phyloP scores from a whole-genome alignment of 2,888 invertebrate species.

The Ormyrus thymus region DNA sequence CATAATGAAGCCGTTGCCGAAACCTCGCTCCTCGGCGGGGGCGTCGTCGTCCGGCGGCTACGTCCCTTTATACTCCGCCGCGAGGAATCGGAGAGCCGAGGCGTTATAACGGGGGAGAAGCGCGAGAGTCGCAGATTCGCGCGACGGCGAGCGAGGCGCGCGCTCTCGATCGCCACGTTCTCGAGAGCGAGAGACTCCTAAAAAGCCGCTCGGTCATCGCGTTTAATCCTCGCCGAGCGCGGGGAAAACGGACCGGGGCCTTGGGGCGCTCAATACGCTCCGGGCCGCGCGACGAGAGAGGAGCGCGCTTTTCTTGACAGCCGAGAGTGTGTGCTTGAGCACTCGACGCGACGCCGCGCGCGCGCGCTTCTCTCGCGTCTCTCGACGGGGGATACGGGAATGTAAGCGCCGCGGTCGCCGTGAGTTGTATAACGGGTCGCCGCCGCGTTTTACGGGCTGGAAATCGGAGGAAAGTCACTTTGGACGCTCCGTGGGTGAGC shows the following conservation, averaged over 20 bases:
- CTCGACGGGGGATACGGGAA: not conserved
- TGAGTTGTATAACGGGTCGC: constrained; percentile 13
- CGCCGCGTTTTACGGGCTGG: not conserved
- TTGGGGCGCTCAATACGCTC: too few relatives aligned
- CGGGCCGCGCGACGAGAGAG: not conserved
- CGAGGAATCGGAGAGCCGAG: not conserved
- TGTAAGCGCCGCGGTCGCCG: not conserved
- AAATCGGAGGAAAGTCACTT: too few relatives aligned
- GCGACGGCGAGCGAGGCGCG: not conserved
- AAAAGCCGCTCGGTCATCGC: constrained; percentile 67
- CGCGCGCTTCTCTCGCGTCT: constrained; percentile 16
- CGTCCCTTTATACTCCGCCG: too few relatives aligned
- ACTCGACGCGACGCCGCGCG: not conserved
- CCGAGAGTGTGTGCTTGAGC: not conserved
- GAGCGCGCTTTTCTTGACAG: too few relatives aligned
- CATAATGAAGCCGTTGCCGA: constrained; percentile 22
- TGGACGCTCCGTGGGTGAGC: too few relatives aligned
- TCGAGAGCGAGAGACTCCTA: not conserved
- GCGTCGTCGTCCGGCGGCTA: not conserved
- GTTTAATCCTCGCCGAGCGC: constrained; percentile 64
- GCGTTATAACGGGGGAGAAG: not conserved
- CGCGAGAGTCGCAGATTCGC: not conserved
- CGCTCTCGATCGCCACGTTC: not conserved
- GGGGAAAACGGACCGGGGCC: constrained; percentile 10
- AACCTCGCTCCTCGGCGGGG: not conserved